Percentiles rank a stretch among this genome's conserved stretches.
These are phyloP conservation scores for Rhingia campestris DNA, from an alignment of 2,888 invertebrate genomes.

Conservation along the genomic window DNA sequence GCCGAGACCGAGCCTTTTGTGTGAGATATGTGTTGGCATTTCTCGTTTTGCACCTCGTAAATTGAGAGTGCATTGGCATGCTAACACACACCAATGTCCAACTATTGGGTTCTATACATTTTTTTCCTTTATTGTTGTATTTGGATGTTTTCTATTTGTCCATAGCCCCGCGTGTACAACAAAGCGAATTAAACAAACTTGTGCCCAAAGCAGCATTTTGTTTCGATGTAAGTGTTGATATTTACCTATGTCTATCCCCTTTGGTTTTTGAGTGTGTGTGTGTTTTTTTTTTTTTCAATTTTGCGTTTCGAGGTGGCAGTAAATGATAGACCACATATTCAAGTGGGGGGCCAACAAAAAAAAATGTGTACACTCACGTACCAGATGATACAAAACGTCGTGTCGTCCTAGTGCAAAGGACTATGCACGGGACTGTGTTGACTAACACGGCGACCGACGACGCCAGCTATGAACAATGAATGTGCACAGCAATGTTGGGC, in stretches of 20 bases:
- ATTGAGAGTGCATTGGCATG: conserved; percentile 49
- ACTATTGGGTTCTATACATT: conserved; percentile 2
- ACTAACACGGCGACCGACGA: conserved; percentile 34
- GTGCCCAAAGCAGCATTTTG: conserved; percentile 49
- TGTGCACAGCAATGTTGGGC: conserved; percentile 59
- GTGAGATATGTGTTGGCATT: conserved; percentile 37
- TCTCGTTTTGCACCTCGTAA: conserved; percentile 59
- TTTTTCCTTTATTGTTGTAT: conserved; percentile 29
- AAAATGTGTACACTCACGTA: conserved; percentile 17
- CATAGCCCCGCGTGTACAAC: conserved; percentile 17
- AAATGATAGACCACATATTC: conserved; percentile 70
- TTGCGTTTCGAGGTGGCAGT: conserved; percentile 48
- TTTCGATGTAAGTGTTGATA: conserved; percentile 62
- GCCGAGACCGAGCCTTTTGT: neutral
- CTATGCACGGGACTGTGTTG: conserved; percentile 45
- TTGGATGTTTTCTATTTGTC: conserved; percentile 15
- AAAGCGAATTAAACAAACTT: conserved; percentile 43
- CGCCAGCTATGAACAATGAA: conserved; percentile 67
- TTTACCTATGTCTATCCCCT: conserved; percentile 52
- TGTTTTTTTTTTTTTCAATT: conserved; percentile 2
- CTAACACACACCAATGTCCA: conserved; percentile 18
- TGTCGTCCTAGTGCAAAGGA: conserved; percentile 25
- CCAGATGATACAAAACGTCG: conserved; percentile 10
- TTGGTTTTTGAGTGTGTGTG: neutral
- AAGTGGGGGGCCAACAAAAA: conserved; percentile 30